These are phyloP conservation scores for Schizopygopsis pylzovi DNA, from an alignment of 2,797 vertebrate species.

Conservation along the genomic window DNA sequence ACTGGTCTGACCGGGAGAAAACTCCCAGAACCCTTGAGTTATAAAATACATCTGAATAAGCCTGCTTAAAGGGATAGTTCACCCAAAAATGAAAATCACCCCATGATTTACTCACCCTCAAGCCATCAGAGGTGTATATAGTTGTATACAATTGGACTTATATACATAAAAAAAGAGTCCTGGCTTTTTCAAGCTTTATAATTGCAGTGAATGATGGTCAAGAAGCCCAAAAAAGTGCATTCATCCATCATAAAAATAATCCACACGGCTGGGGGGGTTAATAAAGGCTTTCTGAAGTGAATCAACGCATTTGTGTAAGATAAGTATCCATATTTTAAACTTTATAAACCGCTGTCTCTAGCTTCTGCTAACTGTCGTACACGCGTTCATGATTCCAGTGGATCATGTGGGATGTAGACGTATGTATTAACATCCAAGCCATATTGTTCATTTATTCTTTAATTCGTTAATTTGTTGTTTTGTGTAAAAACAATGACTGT, in stretches of 20 bases:
- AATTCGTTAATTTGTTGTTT: no score
- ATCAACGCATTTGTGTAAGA: neutral
- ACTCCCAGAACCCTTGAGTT: neutral
- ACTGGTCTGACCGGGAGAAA: neutral
- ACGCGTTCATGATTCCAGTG: no score
- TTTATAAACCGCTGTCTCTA: neutral
- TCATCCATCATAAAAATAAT: neutral
- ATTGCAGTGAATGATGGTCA: neutral
- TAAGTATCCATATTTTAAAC: neutral
- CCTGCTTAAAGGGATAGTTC: neutral
- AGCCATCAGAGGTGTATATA: neutral
- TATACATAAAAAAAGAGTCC: neutral
- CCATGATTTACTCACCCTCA: neutral
- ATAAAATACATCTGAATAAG: conserved; percentile 14
- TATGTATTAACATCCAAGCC: no score
- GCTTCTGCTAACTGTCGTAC: neutral
- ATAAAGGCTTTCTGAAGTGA: neutral
- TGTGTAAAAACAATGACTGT: neutral
- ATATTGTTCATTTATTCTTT: neutral
- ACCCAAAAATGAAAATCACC: neutral
- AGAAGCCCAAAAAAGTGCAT: neutral
- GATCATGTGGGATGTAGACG: no score
- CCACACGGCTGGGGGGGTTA: neutral
- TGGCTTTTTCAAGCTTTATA: neutral
- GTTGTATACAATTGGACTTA: neutral